These are phyloP conservation scores for Timema podura DNA, from an alignment of 2,888 invertebrate genomes.

Conservation along the genomic window DNA sequence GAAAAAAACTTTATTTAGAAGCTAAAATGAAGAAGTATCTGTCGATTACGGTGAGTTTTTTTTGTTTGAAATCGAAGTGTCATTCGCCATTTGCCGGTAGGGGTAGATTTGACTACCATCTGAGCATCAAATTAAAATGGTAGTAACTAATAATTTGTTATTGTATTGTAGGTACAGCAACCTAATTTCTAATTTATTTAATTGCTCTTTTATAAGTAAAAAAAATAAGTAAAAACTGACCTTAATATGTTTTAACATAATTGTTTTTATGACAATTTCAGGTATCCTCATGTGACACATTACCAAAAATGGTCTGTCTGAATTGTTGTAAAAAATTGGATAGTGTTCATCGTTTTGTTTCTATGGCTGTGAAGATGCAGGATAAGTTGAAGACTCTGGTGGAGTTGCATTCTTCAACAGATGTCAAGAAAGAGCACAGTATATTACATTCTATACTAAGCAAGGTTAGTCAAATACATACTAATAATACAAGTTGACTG, in stretches of 20 bases:
- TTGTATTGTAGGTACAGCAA: too few species aligned
- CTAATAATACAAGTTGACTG: too few species aligned
- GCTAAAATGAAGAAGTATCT: conserved; percentile 59
- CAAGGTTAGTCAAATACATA: conserved; percentile 50
- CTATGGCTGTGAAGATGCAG: conserved; percentile 60
- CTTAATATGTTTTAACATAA: too few species aligned
- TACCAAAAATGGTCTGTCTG: conserved; percentile 61
- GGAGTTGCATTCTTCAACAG: conserved; percentile 34
- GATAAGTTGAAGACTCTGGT: conserved; percentile 48
- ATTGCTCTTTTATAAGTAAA: too few species aligned
- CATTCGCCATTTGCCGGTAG: conserved; percentile 30
- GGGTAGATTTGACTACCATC: conserved; percentile 15
- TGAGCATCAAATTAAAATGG: neutral
- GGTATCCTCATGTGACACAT: too few species aligned
- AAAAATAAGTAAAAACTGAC: too few species aligned
- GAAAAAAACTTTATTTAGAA: conserved; percentile 42
- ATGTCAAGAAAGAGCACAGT: conserved; percentile 48
- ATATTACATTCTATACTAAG: conserved; percentile 53
- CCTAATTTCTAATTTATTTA: too few species aligned
- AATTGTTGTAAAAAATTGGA: conserved; percentile 61
- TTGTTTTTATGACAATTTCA: too few species aligned
- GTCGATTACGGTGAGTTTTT: conserved; percentile 56
- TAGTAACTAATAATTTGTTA: neutral
- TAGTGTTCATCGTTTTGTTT: conserved; percentile 62
- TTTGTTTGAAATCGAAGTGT: conserved; percentile 16